Percentiles rank a stretch among this genome's conserved stretches.
These are phyloP conservation scores for Nematolebias whitei DNA, from an alignment of 2,113 vertebrate genomes.

Conservation along the genomic window DNA sequence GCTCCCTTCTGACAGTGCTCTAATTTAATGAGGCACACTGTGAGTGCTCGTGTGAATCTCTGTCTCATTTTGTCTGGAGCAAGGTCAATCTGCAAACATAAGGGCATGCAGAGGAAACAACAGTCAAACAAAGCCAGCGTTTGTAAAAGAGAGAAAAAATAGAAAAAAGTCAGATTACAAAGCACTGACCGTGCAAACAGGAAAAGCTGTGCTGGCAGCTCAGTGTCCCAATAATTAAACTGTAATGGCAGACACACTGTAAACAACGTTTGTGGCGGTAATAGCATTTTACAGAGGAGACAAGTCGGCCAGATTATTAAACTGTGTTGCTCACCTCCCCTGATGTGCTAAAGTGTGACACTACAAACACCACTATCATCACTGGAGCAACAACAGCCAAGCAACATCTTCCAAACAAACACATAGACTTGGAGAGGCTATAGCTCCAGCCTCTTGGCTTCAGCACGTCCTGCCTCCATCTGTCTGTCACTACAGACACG, in stretches of 20 bases:
- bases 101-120: constrained; percentile 55
- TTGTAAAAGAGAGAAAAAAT: constrained; percentile 22
- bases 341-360: constrained; percentile 60
- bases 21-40: constrained; percentile 71
- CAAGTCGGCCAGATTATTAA: constrained; percentile 55
- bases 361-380: constrained; percentile 56
- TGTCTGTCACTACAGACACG: constrained; percentile 68
- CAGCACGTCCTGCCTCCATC: constrained; percentile 69
- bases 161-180: constrained; percentile 51
- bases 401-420: constrained; percentile 49
- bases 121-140: constrained; percentile 50
- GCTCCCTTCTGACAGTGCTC: constrained; percentile 64
- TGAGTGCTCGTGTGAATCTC: constrained; percentile 48
- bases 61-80: constrained; percentile 66
- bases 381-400: constrained; percentile 37
- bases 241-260: constrained; percentile 52
- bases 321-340: constrained; percentile 55
- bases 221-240: constrained; percentile 57
- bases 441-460: constrained; percentile 64
- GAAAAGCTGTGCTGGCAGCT: constrained; percentile 44
- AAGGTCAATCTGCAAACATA: constrained; percentile 70
- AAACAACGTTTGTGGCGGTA: constrained; percentile 49
- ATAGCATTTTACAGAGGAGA: constrained; percentile 46
- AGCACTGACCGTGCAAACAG: constrained; percentile 58
- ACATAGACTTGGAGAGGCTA: constrained; percentile 41